phyloP scores from a whole-genome alignment of 2,888 invertebrate species.

The Chromoteleia sp. region DNA sequence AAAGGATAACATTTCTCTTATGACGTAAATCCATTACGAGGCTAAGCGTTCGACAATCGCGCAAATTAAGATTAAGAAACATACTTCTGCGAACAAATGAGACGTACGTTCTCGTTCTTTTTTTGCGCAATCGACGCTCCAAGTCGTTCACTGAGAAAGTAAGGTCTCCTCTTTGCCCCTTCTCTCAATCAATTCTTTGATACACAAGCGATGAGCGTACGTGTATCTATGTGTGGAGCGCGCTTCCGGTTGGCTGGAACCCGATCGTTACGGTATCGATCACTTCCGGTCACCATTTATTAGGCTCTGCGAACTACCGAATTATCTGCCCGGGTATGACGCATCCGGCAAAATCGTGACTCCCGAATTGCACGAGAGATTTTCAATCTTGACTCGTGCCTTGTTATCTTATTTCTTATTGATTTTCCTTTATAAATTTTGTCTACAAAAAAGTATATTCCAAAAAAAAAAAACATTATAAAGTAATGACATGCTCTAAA shows the following conservation, averaged over 20 bases:
- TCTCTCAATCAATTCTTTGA: constrained; percentile 69
- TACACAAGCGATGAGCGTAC: constrained; percentile 73
- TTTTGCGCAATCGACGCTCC: constrained; percentile 78
- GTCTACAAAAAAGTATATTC: too few relatives aligned
- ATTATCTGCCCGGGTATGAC: constrained; percentile 51
- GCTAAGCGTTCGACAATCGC: constrained; percentile 10
- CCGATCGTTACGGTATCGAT: constrained; percentile 80
- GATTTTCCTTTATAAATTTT: too few relatives aligned
- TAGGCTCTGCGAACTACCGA: constrained; percentile 68
- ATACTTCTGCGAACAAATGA: constrained; percentile 45
- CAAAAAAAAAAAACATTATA: too few relatives aligned
- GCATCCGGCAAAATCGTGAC: constrained; percentile 18
- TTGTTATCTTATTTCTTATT: too few relatives aligned
- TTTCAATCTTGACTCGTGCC: constrained; percentile 12
- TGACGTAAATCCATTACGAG: constrained; percentile 35
- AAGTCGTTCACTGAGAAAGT: constrained; percentile 77
- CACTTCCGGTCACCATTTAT: constrained; percentile 78
- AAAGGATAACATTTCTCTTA: not conserved
- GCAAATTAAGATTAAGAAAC: constrained; percentile 54
- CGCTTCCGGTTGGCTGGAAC: constrained; percentile 78
- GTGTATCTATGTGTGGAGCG: constrained; percentile 73
- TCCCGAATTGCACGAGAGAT: constrained; percentile 9
- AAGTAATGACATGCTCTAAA: too few relatives aligned
- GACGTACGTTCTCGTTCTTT: constrained; percentile 49
- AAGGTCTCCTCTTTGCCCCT: constrained; percentile 67